Conservation (phyloP, 2,113 vertebrate species). For the Forbesichthys papilliferus region DNA sequence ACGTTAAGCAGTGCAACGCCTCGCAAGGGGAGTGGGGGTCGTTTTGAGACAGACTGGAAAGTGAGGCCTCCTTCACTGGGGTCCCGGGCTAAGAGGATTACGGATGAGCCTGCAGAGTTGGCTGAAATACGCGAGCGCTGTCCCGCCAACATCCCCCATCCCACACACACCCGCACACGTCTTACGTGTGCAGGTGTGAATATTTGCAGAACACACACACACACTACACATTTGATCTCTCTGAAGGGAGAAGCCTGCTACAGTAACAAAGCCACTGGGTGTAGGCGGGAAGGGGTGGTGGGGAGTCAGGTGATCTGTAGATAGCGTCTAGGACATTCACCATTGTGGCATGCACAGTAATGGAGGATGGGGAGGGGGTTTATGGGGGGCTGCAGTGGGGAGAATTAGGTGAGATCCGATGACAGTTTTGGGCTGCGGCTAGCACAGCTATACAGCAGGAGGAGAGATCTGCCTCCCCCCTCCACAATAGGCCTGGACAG, state of each 20-base stretch:
- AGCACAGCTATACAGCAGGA: slow-evolving; percentile 34
- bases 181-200: not conserved
- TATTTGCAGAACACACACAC: not conserved
- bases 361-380: slow-evolving; percentile 33
- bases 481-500: slow-evolving; percentile 5
- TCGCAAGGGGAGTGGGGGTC: slow-evolving; percentile 3
- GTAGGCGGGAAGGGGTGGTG: not conserved
- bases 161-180: not conserved
- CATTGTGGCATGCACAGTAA: not conserved
- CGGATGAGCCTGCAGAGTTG: slow-evolving; percentile 50
- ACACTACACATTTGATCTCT: not conserved
- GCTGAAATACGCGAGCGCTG: slow-evolving; percentile 33
- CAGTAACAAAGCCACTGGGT: not conserved
- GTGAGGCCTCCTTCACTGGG: slow-evolving; percentile 34
- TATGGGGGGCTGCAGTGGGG: slow-evolving; percentile 26
- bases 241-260: not conserved
- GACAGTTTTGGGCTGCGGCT: slow-evolving; percentile 23
- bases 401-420: slow-evolving; percentile 40
- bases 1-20: not conserved
- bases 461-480: not conserved
- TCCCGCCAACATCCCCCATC: slow-evolving; percentile 13
- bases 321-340: slow-evolving; percentile 13
- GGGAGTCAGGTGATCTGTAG: not conserved
- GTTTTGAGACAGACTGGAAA: slow-evolving; percentile 27
- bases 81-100: slow-evolving; percentile 66